These are phyloP conservation scores for Pao palembangensis DNA, from an alignment of 2,113 vertebrate species.

Conservation along the genomic window DNA sequence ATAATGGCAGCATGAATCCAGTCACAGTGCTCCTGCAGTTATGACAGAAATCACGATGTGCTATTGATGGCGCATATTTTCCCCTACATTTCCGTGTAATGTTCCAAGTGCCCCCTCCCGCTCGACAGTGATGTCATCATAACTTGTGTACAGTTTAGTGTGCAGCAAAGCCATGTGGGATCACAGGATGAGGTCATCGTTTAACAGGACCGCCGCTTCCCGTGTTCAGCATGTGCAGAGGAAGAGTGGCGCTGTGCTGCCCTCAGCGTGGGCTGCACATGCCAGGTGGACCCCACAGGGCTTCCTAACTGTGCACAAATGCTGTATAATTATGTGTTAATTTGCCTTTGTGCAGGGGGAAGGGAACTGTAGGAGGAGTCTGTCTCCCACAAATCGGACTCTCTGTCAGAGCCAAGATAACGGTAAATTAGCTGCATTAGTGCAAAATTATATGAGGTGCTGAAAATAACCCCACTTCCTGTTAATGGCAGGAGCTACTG, in stretches of 20 bases:
- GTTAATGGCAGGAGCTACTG: neutral
- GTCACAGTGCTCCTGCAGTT: no score
- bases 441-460: slow-evolving; percentile 33
- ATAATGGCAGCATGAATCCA: no score
- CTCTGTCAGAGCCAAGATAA: slow-evolving; percentile 36
- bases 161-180: slow-evolving; percentile 3
- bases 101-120: slow-evolving; percentile 8
- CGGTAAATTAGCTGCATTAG: slow-evolving; percentile 40
- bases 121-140: slow-evolving; percentile 16
- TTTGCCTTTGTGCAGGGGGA: slow-evolving; percentile 41
- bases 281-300: slow-evolving; percentile 59
- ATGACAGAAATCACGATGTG: neutral
- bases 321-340: slow-evolving; percentile 65
- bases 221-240: slow-evolving; percentile 54
- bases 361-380: slow-evolving; percentile 8
- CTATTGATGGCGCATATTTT: slow-evolving; percentile 3
- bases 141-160: slow-evolving; percentile 17
- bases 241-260: slow-evolving; percentile 58
- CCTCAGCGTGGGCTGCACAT: slow-evolving; percentile 15
- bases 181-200: slow-evolving; percentile 56
- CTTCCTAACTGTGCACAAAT: slow-evolving; percentile 63
- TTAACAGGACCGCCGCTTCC: slow-evolving; percentile 44
- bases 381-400: slow-evolving; percentile 24
- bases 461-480: slow-evolving; percentile 28
- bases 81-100: neutral